Evolutionary conservation across 1,140 invertebrate species (phyloP), one percentile per base, ranked within the genome.

Genomic region (Euglossa dilemma): DNA sequence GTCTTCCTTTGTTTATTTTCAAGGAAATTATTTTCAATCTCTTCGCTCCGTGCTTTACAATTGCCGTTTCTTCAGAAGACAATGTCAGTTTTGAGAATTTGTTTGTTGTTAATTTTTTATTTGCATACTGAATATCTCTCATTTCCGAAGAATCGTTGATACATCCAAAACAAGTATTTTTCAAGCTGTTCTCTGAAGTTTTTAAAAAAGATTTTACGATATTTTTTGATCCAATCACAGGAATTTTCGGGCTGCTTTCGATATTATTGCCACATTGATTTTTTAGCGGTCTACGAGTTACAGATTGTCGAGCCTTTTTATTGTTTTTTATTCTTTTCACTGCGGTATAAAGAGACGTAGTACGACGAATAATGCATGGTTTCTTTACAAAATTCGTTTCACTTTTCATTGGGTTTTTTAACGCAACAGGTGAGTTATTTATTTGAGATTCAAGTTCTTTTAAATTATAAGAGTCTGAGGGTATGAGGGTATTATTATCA

Each of bases 21-120:
- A 47, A 52, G 2, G 89, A 86, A 11, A 89, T 28, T 2, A 93
- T 85, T 84, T 93, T 93, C 5, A 93, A 64, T 84, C 92, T 87
- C 47, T 93, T 93, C 4, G 92, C 83, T 6, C 92, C 92, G 0
- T 93, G 92, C 54, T 90, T 93, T 1, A 93, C 85, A 9, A 91
- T 70, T 4, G 88, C 82, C 50, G 91, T 93, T 83, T 90, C 87
- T 70, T 93, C 93, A 14, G 69, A 80, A 63, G 77, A 66, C 6
- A 83, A 20, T 14, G 77, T 14, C n/a, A 56, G 64, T 36, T 77
- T 84, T 12, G 43, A 8, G 11, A 61, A 71, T 16, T 71, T 87
- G 2, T 63, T 87, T 6, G 57, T 18, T 2, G 12, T 61, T 28
- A 54, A 7, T 52, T 83, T 88, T 20, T 85, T 87, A 43, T 23